Conservation (phyloP, 2,888 invertebrate species). For the Pammene fasciana region DNA sequence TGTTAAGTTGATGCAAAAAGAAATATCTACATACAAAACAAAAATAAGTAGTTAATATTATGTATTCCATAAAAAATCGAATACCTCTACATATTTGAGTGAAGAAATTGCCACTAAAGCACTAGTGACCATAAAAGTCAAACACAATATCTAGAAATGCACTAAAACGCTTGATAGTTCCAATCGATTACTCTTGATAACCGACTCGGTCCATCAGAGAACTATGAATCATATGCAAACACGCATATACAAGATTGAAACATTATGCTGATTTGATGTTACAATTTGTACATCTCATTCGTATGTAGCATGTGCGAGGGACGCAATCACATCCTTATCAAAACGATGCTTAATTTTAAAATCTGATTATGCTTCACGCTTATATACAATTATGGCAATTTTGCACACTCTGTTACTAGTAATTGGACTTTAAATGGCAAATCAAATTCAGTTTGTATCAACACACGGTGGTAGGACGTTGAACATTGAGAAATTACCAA, state of each 20-base stretch:
- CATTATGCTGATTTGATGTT: neutral
- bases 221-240: constrained; percentile 13
- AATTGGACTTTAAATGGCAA: constrained; percentile 20
- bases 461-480: neutral
- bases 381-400: constrained; percentile 31
- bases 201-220: neutral
- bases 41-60: too few relatives aligned
- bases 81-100: neutral
- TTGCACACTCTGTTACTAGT: constrained; percentile 26
- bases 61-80: neutral
- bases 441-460: constrained; percentile 5
- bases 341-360: neutral
- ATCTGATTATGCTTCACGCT: neutral
- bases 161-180: neutral
- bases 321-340: neutral
- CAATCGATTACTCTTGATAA: constrained; percentile 7
- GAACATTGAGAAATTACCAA: neutral
- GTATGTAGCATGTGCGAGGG: neutral
- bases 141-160: neutral
- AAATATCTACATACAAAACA: too few relatives aligned
- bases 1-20: too few relatives aligned
- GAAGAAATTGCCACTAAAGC: neutral
- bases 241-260: neutral
- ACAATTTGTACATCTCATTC: neutral
- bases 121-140: neutral